Evolutionary conservation across 1,140 invertebrate species (phyloP), one percentile per base, ranked within the genome.

Genomic region (Tribolium madens): DNA sequence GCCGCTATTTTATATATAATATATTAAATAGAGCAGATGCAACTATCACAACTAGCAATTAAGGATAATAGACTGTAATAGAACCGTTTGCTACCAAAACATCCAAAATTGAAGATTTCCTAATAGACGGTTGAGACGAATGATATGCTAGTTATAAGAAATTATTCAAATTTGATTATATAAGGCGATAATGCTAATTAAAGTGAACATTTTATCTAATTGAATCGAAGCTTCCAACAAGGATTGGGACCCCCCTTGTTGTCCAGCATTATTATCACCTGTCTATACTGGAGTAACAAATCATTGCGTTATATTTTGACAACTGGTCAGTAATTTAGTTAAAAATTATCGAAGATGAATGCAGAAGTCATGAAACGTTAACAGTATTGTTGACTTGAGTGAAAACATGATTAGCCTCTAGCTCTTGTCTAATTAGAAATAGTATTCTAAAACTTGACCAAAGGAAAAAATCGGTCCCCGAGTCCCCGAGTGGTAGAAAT

Each of bases 141-240:
- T 57, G 52, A 57, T 57, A 57, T 18, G 52, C 18, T 57, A 57
- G 13, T 57, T 15, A 57, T 57, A 17, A 57, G 52, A 57, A 57
- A 57, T 57, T 57, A 57, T 57, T 57, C 18, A 57, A 57, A 57
- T 57, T 57, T 57, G 52, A 57, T 57, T 26, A 57, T 57, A 57
- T 57, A 10, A 18, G 17, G 13, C 52, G 52, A 57, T 57, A 57
- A 57, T 57, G 52, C 52, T 57, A 57, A 57, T 57, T 57, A 57
- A 57, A 57, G 52, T 21, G 52, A 57, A 57, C 52, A 57, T 57
- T 57, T 57, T 57, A 57, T 57, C 52, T 57, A 57, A 57, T 57
- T 57, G 52, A 57, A 57, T 57, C 52, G 52, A 18, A 57, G 52
- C 18, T 57, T 12, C 18, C 52, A 57, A 57, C 52, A 21, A 57